These are phyloP conservation scores for Pionites leucogaster DNA, from an alignment of 2,113 vertebrate genomes.

Conservation along the genomic window DNA sequence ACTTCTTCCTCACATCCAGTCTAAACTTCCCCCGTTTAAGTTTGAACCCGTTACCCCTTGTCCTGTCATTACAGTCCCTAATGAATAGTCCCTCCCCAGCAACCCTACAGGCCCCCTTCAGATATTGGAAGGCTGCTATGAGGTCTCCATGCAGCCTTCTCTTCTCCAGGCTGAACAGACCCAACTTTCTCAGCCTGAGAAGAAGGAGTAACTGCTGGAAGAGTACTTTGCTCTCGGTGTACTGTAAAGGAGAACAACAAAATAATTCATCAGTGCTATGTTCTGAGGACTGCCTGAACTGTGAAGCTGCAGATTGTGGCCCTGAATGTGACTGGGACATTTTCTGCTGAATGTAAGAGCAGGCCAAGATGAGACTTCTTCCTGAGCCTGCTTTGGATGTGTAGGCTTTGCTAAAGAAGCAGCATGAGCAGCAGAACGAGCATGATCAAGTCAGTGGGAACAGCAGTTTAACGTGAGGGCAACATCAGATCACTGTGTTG, in stretches of 20 bases:
- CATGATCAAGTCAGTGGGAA: not conserved
- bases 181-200: not conserved
- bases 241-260: not conserved
- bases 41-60: too few relatives aligned
- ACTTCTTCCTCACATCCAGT: too few relatives aligned
- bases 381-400: not conserved
- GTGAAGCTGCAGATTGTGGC: not conserved
- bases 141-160: too few relatives aligned
- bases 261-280: not conserved
- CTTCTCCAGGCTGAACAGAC: too few relatives aligned
- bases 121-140: too few relatives aligned
- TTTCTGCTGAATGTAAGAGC: not conserved
- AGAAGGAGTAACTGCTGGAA: not conserved
- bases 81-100: too few relatives aligned
- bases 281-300: not conserved
- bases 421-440: not conserved
- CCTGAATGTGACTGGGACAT: not conserved
- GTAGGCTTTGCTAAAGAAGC: not conserved
- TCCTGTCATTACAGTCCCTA: too few relatives aligned
- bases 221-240: not conserved
- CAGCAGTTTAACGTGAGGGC: not conserved
- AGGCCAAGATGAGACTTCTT: not conserved
- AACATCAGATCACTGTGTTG: not conserved
- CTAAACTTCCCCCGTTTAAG: too few relatives aligned
- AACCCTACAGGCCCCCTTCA: too few relatives aligned